Conservation (phyloP, 1,140 invertebrate species). For the Caerostris darwini region DNA sequence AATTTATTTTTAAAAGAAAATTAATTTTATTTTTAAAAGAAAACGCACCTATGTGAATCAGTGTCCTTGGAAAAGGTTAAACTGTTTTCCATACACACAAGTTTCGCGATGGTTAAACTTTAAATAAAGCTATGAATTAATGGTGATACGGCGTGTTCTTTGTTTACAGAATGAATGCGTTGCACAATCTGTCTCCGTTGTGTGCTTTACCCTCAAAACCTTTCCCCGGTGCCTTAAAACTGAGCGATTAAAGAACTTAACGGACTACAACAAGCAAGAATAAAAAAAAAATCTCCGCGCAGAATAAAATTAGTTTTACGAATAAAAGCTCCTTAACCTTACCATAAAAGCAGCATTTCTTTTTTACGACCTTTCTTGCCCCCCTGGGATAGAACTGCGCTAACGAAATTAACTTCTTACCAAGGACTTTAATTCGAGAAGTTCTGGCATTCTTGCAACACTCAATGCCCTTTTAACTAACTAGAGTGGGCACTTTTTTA, state of each 20-base stretch:
- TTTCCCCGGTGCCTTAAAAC: not conserved
- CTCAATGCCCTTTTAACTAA: constrained; percentile 9
- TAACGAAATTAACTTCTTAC: not conserved
- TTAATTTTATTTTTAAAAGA: too few species aligned
- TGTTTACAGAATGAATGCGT: too few species aligned
- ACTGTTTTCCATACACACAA: too few species aligned
- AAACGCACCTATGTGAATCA: too few species aligned
- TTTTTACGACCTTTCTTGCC: not conserved
- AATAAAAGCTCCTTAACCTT: not conserved
- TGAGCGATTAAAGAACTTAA: not conserved
- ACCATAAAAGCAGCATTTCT: not conserved
- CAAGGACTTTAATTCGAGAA: not conserved
- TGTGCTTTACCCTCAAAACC: not conserved
- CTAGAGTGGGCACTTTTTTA: not conserved
- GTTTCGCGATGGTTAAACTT: too few species aligned
- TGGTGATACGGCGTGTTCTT: too few species aligned
- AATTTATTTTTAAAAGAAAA: too few species aligned
- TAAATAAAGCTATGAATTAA: too few species aligned
- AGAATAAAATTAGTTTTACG: constrained; percentile 12
- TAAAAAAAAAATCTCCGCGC: not conserved
- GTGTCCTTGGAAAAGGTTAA: too few species aligned
- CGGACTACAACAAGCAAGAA: not conserved
- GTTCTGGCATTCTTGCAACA: not conserved
- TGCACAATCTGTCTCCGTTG: not conserved
- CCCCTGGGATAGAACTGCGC: not conserved